Percentiles rank a stretch among this genome's conserved stretches.
Evolutionary conservation across 2,888 invertebrate genomes (phyloP).

Genomic region (Mesodorylaimus sp.): DNA sequence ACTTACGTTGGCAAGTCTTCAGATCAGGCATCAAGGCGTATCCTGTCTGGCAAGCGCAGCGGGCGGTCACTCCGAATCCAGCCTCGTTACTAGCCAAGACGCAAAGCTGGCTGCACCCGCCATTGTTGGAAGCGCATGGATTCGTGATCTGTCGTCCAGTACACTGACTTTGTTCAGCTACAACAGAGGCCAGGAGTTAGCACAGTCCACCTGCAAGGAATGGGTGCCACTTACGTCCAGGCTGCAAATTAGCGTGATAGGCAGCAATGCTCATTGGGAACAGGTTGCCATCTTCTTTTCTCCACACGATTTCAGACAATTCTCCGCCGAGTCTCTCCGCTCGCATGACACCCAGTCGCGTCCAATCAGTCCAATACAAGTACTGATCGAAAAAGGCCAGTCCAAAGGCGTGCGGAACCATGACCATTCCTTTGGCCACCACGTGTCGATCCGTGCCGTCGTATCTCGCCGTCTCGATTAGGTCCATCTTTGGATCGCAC

Average conservation of each 20-base stretch:
- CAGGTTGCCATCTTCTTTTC: slow-evolving; percentile 24
- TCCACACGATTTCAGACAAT: slow-evolving; percentile 15
- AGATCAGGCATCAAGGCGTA: slow-evolving; percentile 49
- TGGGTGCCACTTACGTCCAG: too few species aligned
- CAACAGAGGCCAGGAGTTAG: too few species aligned
- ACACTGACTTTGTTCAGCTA: slow-evolving; percentile 1
- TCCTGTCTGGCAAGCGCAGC: slow-evolving; percentile 83
- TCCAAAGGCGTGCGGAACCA: slow-evolving; percentile 88
- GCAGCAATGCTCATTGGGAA: slow-evolving; percentile 29
- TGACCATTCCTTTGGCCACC: slow-evolving; percentile 17
- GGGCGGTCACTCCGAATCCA: slow-evolving; percentile 38
- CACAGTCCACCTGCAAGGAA: too few species aligned
- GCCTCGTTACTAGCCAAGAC: slow-evolving; percentile 53
- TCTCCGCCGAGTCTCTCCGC: slow-evolving; percentile 27
- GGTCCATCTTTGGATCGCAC: slow-evolving; percentile 84
- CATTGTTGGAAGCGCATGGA: slow-evolving; percentile 72
- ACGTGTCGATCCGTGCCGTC: slow-evolving; percentile 49
- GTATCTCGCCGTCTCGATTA: slow-evolving; percentile 87
- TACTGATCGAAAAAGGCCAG: slow-evolving; percentile 78
- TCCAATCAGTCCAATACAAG: slow-evolving; percentile 90
- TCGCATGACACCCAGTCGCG: slow-evolving; percentile 21
- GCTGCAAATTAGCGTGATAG: too few species aligned
- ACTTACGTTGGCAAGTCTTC: slow-evolving; percentile 52
- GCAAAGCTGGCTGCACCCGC: slow-evolving; percentile 83
- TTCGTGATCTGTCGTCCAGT: slow-evolving; percentile 36